Evolutionary conservation across 2,113 vertebrate genomes (phyloP).

Genomic region (Egretta garzetta): DNA sequence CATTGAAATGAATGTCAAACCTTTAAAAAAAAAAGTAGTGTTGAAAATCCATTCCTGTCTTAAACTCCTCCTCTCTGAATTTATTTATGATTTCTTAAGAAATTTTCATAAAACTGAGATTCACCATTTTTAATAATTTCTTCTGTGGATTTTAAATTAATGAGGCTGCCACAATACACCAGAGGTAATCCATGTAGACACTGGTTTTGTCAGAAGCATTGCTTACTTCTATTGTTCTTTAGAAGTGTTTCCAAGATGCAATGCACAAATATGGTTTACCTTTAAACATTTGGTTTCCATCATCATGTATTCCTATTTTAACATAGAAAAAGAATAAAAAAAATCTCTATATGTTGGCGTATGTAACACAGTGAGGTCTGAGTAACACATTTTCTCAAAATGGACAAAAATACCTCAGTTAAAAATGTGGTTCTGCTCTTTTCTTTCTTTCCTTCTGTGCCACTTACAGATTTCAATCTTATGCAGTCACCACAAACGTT

Average conservation of each 20-base stretch:
- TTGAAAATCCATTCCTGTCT: background rate
- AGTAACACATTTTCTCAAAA: background rate
- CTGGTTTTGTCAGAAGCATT: background rate
- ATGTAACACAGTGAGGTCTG: background rate
- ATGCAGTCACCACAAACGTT: background rate
- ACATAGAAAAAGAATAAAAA: background rate
- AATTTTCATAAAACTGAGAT: background rate
- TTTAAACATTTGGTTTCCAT: background rate
- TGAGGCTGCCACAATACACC: background rate
- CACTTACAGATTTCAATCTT: background rate
- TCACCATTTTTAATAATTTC: background rate
- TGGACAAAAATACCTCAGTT: background rate
- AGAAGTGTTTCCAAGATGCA: background rate
- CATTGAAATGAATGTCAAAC: background rate
- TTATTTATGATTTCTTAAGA: slow-evolving; percentile 4
- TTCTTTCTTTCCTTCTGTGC: background rate
- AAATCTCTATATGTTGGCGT: background rate
- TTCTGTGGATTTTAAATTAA: background rate
- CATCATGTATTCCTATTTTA: background rate
- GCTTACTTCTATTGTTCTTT: background rate
- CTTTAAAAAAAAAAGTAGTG: background rate
- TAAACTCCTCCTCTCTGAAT: background rate
- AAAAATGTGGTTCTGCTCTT: background rate
- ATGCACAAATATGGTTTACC: background rate
- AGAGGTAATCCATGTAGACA: background rate